These are phyloP conservation scores for Bagarius yarrelli DNA, from an alignment of 2,113 vertebrate species.

Conservation along the genomic window DNA sequence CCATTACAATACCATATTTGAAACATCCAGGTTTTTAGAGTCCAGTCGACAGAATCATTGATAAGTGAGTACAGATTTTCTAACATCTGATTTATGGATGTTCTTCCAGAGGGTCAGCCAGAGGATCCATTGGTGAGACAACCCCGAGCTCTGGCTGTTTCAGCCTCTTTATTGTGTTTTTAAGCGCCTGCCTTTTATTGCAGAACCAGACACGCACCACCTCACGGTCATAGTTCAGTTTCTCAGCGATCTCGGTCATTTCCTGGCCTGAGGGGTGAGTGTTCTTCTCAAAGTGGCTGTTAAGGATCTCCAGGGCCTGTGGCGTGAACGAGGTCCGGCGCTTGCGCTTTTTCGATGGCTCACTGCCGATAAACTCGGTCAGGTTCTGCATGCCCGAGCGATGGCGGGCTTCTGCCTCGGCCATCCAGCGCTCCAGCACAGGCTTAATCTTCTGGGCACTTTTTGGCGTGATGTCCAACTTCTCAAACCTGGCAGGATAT, in stretches of 20 bases:
- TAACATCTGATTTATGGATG: constrained; percentile 76
- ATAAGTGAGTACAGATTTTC: constrained; percentile 13
- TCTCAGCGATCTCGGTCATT: constrained; percentile 99
- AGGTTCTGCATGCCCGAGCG: constrained; percentile 99
- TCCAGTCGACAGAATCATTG: constrained; percentile 22
- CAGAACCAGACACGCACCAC: constrained; percentile 99
- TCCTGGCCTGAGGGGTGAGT: constrained; percentile 98
- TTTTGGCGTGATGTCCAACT: constrained; percentile 99
- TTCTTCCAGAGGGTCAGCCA: constrained; percentile 91
- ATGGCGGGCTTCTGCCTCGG: constrained; percentile 99
- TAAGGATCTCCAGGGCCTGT: constrained; percentile 98
- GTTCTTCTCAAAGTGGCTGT: constrained; percentile 99
- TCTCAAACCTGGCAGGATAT: constrained; percentile 99
- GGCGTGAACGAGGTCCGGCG: constrained; percentile 99
- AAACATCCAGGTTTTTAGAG: constrained; percentile 57
- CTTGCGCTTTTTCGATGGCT: constrained; percentile 99
- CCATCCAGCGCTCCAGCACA: constrained; percentile 99
- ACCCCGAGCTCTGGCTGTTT: constrained; percentile 89
- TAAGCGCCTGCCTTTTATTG: constrained; percentile 99
- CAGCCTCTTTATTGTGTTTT: constrained; percentile 99
- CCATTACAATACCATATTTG: constrained; percentile 65
- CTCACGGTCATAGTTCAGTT: constrained; percentile 99
- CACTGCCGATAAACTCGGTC: constrained; percentile 98
- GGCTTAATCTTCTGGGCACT: constrained; percentile 99
- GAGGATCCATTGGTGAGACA: constrained; percentile 81